These are phyloP conservation scores for Hyaena hyaena DNA, from an alignment of 2,113 vertebrate genomes.

Conservation along the genomic window DNA sequence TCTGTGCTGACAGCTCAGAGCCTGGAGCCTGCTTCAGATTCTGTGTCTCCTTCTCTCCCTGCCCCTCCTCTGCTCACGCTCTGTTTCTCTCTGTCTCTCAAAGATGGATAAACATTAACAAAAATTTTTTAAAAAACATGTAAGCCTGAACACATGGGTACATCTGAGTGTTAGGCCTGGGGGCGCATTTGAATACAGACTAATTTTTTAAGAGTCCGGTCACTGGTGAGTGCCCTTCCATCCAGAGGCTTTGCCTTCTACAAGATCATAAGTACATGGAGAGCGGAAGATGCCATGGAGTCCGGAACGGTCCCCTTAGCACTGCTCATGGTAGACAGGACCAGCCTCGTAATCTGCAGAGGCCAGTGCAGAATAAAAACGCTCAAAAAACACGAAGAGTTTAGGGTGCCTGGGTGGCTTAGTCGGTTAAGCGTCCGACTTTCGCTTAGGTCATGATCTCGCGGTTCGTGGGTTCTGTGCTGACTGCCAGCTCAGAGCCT, in stretches of 20 bases:
- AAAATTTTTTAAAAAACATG: neutral
- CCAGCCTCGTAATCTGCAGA: neutral
- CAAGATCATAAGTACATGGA: neutral
- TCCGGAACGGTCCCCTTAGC: neutral
- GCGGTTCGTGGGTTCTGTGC: too few species aligned
- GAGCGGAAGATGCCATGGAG: neutral
- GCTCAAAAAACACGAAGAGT: neutral
- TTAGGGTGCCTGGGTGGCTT: too few species aligned
- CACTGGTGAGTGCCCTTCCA: neutral
- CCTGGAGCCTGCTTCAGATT: too few species aligned
- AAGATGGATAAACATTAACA: too few species aligned
- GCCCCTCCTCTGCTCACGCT: too few species aligned
- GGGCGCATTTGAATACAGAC: neutral
- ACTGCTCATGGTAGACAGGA: accelerated
- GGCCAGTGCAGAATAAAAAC: neutral
- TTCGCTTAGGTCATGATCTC: too few species aligned
- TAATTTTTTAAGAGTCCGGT: neutral
- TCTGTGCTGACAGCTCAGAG: too few species aligned
- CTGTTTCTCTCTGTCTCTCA: too few species aligned
- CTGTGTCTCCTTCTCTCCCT: too few species aligned
- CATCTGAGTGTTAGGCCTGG: neutral
- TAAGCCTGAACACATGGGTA: neutral
- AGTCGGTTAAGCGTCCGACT: too few species aligned
- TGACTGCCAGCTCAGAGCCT: too few species aligned
- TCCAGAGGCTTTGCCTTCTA: neutral